Base-by-base conservation (phyloP, 2,888 invertebrate genomes). In the Metacarcinus magister region DNA sequence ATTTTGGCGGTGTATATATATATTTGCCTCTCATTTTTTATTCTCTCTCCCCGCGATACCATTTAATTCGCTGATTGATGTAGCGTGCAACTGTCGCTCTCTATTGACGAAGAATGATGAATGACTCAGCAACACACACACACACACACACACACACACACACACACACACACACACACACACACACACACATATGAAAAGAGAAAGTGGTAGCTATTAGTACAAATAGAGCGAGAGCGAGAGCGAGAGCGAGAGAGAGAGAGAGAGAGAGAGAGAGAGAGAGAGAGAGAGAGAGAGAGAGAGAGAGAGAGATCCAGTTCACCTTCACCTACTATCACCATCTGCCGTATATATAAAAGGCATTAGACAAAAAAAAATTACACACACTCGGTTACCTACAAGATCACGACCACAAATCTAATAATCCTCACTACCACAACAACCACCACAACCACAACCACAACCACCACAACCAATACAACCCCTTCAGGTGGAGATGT, bases 11-110 rank as follows among this genome's bases (percentile, higher is more conserved):
- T 48, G 48, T 8, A 48, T 48, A 48, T 48, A 48, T 48, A 48
- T 54, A 54, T 54, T 39, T 39, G 39, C 39, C 2, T 39, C 2
- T 39, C 39, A 0, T 75, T 75, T 75, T 75, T 75, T 75, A n/a
- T n/a, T n/a, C n/a, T n/a, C n/a, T n/a, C n/a, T n/a, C n/a, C 8
- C 28, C 23, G n/a, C 75, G 75, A n/a, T 28, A 75, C 28, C n/a
- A 75, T 75, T 75, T 75, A 75, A 75, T 75, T 75, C 75, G 75
- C 75, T 75, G 75, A 75, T 75, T 75, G 75, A 75, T 75, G 75
- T 75, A 75, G 28, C 75, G 75, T 75, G 23, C 75, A 75, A 75
- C 75, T 75, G 75, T 75, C 75, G 19, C 75, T 28, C 75, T 75
- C 75, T 75, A 75, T 75, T n/a, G 75, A 75, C 75, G 75, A 75